Percentiles rank a stretch among this genome's conserved stretches.
phyloP scores from a whole-genome alignment of 2,113 vertebrate genomes.

The Nothocercus julius region DNA sequence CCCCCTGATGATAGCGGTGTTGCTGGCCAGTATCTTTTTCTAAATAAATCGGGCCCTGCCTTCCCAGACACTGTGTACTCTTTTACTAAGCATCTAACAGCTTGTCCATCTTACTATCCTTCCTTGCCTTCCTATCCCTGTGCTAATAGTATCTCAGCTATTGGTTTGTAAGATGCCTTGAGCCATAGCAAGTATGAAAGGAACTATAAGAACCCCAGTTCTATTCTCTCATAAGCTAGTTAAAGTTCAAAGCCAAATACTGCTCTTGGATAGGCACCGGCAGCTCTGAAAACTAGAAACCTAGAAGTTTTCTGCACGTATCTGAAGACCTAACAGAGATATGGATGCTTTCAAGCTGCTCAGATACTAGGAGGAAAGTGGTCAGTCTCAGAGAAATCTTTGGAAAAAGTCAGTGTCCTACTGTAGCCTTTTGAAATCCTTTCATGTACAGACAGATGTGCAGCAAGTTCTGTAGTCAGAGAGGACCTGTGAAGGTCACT shows the following conservation, averaged over 20 bases:
- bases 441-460: constrained; percentile 47
- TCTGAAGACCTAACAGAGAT: not conserved
- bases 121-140: not conserved
- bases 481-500: constrained; percentile 48
- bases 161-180: constrained; percentile 15
- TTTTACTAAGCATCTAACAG: not conserved
- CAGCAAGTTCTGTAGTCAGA: not conserved
- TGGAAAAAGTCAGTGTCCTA: constrained; percentile 42
- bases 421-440: constrained; percentile 2
- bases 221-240: not conserved
- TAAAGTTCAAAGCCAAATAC: not conserved
- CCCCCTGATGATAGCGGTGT: not conserved
- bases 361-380: not conserved
- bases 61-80: not conserved
- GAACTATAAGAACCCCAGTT: not conserved
- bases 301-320: not conserved
- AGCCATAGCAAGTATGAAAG: constrained; percentile 29
- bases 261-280: not conserved
- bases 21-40: not conserved
- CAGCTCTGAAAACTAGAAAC: not conserved
- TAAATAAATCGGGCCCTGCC: not conserved
- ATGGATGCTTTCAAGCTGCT: constrained; percentile 3
- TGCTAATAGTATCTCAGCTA: not conserved
- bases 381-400: constrained; percentile 30
- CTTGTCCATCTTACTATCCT: not conserved